Base-by-base conservation (phyloP, 2,888 invertebrate species). In the Caenorhabditis becei region DNA sequence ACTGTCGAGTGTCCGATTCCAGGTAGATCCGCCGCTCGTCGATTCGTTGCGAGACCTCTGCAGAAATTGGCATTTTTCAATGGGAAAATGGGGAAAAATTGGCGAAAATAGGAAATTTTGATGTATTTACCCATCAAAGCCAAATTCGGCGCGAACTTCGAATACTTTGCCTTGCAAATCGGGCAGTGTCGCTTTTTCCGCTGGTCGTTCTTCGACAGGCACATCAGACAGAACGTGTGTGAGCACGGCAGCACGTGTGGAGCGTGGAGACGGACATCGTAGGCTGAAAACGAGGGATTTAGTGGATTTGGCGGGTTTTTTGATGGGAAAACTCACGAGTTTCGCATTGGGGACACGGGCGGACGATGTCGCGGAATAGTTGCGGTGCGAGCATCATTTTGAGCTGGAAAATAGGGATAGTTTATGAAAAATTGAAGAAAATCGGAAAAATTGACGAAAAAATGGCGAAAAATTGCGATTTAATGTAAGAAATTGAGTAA, bases 141-240 rank as follows among this genome's bases (percentile, higher is more conserved):
- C 44, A 79, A 37, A 14, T 79, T 79, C n/a, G 79, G 79, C 20
- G 72, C 59, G 18, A 67, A 72, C 7, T 79, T 79, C 7, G 71
- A 62, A 44, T 79, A 79, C 20, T 79, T 79, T 14, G 71, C 26
- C n/a, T 72, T 67, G 72, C 79, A 79, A 8, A 66, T 61, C n/a
- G 59, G 49, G 16, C 79, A 79, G 41, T 67, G 44, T 5, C 72
- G 26, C 51, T 72, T 79, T 28, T 72, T 79, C 18, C 79, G 54
- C 26, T 79, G 79, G 24, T 79, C 79, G 26, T 58, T 59, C 28
- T 79, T 79, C 20, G 79, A 67, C 28, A 79, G 35, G 18, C 79
- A 79, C 79, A 79, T 79, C 24, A 79, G 10, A 26, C 79, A 79
- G 62, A 79, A 79, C 44, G 79, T 79, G 47, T 79, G 79, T 10